phyloP scores from a whole-genome alignment of 2,888 invertebrate genomes.

The Phlogophora meticulosa region DNA sequence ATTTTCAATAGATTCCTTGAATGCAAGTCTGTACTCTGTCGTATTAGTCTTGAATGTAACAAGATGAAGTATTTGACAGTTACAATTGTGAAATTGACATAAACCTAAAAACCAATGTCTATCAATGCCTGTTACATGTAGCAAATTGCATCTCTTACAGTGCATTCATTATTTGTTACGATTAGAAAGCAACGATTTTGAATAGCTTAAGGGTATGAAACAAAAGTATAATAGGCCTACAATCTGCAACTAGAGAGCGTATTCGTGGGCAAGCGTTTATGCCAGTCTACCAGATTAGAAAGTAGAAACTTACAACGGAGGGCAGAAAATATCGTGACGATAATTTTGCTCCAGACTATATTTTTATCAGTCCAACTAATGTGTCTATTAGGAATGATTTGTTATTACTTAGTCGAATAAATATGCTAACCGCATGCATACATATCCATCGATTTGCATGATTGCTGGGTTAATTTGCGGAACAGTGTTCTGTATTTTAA shows the following conservation, averaged over 20 bases:
- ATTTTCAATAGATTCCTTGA: constrained; percentile 3
- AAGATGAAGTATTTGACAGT: constrained; percentile 13
- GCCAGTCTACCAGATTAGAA: constrained; percentile 84
- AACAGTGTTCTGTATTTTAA: constrained; percentile 58
- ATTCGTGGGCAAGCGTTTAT: constrained; percentile 82
- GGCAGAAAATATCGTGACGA: constrained; percentile 72
- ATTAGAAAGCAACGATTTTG: constrained; percentile 82
- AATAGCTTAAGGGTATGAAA: constrained; percentile 80
- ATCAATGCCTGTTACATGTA: constrained; percentile 14
- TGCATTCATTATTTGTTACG: constrained; percentile 69
- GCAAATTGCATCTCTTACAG: constrained; percentile 37
- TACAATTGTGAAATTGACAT: constrained; percentile 11
- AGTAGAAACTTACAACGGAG: constrained; percentile 82
- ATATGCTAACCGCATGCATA: constrained; percentile 49
- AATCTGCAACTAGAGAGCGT: constrained; percentile 81
- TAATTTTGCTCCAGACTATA: constrained; percentile 64
- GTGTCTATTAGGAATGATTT: constrained; percentile 16
- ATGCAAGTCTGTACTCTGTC: neutral
- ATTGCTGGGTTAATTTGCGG: constrained; percentile 67
- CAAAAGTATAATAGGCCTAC: constrained; percentile 82
- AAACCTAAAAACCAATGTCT: constrained; percentile 5
- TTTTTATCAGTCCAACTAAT: constrained; percentile 41
- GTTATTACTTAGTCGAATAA: constrained; percentile 18
- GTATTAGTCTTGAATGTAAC: neutral
- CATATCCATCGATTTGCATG: constrained; percentile 59